Evolutionary conservation across 2,113 vertebrate species (phyloP), one percentile per base, ranked within the genome.

Genomic region (Plotosus lineatus): DNA sequence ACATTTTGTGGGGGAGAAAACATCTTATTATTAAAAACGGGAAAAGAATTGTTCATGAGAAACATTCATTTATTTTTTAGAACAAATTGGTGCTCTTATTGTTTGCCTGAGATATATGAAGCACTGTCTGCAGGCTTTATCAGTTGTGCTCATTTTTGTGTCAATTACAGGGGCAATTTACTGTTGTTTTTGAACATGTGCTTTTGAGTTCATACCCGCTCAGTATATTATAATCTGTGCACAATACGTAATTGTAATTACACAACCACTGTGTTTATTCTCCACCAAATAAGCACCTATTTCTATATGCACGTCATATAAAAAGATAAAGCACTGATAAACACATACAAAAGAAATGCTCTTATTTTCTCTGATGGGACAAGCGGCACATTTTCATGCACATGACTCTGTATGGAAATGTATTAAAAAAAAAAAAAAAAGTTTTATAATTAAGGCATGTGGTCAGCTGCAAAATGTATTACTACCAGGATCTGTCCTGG

Each of bases 311-410:
- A n/a, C n/a, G n/a, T n/a, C n/a, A n/a, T n/a, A n/a, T n/a, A n/a
- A n/a, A n/a, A n/a, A n/a, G n/a, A n/a, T n/a, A n/a, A n/a, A n/a
- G n/a, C 44, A 23, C 66, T 36, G 12, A 40, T 48, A 38, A 48
- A 21, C 12, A 40, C 38, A 66, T 78, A 44, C 76, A 78, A 78
- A 78, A 28, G 46, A 51, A 51, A 15, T 26, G 33, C 44, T 65
- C 46, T 23, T 66, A 66, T 78, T 66, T 65, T 78, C 46, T 63
- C 33, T 51, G 6, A 60, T 40, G 75, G 75, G 56, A 77, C 42
- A 26, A 77, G 58, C 14, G 15, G 60, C 31, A 66, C 9, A 75
- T 40, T 75, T 9, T 40, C 38, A 40, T 65, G 23, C 12, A 36
- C 33, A 21, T 23, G 56, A 36, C 58, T 75, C 50, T 26, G 33